phyloP scores from a whole-genome alignment of 2,888 invertebrate species.

The Rhingia campestris region DNA sequence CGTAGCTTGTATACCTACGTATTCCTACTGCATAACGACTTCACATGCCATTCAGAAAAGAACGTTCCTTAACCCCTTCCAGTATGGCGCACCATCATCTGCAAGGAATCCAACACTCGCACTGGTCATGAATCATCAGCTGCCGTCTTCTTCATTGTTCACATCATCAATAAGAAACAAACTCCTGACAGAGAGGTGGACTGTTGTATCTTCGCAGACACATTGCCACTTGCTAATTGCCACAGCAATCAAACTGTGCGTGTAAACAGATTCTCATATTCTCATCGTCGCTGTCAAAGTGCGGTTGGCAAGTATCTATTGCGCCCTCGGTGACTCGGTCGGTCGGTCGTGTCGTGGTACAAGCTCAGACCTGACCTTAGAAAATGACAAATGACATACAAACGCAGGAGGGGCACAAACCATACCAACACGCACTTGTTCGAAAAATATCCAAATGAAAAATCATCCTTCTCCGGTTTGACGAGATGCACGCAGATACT shows the following conservation, averaged over 20 bases:
- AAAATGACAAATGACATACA: slow-evolving; percentile 61
- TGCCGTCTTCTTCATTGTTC: slow-evolving; percentile 14
- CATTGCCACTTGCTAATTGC: slow-evolving; percentile 60
- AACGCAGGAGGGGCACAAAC: slow-evolving; percentile 2
- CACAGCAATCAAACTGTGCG: slow-evolving; percentile 61
- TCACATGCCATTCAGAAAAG: slow-evolving; percentile 35
- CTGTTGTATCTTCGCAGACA: slow-evolving; percentile 18
- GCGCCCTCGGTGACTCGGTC: not conserved
- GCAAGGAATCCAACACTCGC: slow-evolving; percentile 1
- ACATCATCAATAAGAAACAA: slow-evolving; percentile 58
- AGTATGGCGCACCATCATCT: not conserved
- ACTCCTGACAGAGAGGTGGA: slow-evolving; percentile 26
- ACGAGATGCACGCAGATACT: slow-evolving; percentile 11
- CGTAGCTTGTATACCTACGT: slow-evolving; percentile 2
- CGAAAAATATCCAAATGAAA: slow-evolving; percentile 62
- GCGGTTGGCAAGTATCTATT: slow-evolving; percentile 22
- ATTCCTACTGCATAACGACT: slow-evolving; percentile 23
- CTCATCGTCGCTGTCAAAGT: slow-evolving; percentile 4
- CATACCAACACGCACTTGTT: slow-evolving; percentile 47
- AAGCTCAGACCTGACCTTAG: slow-evolving; percentile 21
- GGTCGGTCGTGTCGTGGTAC: not conserved
- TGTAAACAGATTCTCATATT: slow-evolving; percentile 39
- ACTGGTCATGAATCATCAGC: slow-evolving; percentile 47
- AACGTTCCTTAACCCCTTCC: slow-evolving; percentile 8
- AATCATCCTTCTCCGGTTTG: slow-evolving; percentile 58